Conservation (phyloP, 2,888 invertebrate genomes). For the Papilio protenor region DNA sequence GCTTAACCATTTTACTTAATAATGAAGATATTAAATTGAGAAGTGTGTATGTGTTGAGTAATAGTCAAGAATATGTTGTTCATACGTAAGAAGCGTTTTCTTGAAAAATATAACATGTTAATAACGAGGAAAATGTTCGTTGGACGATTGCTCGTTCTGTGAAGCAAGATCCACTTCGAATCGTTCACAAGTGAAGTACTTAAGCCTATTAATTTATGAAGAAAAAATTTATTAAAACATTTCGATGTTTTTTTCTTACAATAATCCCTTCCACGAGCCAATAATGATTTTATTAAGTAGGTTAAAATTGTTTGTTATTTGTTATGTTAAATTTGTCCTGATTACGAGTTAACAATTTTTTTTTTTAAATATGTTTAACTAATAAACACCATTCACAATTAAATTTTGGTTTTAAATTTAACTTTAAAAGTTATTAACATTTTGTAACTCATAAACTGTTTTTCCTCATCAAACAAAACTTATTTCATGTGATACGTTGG, state of each 20-base stretch:
- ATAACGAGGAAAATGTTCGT: not conserved
- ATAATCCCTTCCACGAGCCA: not conserved
- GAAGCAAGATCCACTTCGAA: not conserved
- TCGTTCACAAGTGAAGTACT: not conserved
- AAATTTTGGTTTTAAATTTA: no score
- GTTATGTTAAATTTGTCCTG: no score
- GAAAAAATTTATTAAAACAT: not conserved
- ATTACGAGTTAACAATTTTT: no score
- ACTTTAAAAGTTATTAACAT: no score
- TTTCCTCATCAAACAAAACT: no score
- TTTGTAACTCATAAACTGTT: no score
- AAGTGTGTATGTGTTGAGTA: not conserved
- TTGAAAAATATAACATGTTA: constrained; percentile 9
- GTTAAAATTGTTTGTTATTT: no score
- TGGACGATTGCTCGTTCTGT: not conserved
- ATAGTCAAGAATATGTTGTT: not conserved
- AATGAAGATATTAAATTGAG: not conserved
- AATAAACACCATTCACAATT: no score
- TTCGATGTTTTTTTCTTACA: not conserved
- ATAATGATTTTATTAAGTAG: not conserved
- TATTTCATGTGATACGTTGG: no score
- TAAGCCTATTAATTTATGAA: not conserved
- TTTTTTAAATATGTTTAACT: no score
- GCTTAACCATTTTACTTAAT: not conserved
- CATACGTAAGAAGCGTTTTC: not conserved